Percentiles rank a stretch among this genome's conserved stretches.
Conservation (phyloP, 1,140 invertebrate species). For the Leptoteleia sp. region DNA sequence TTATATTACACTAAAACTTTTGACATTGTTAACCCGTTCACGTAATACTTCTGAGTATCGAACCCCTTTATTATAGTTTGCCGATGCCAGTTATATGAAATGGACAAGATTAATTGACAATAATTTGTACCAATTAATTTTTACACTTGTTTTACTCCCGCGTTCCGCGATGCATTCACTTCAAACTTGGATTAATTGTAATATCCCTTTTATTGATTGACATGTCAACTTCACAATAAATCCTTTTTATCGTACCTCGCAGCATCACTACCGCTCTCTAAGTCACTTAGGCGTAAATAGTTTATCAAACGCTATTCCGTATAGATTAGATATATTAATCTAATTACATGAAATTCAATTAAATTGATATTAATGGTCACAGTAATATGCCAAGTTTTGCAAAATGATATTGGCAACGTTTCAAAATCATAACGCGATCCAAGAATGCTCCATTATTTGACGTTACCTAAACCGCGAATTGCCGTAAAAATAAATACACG, state of each 20-base stretch:
- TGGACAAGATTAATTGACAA: background rate
- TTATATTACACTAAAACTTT: slow-evolving; percentile 26
- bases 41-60: slow-evolving; percentile 31
- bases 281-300: background rate
- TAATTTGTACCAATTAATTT: background rate
- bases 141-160: background rate
- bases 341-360: slow-evolving; percentile 4
- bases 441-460: too few relatives aligned
- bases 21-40: slow-evolving; percentile 23
- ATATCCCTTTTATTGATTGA: slow-evolving; percentile 1
- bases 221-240: slow-evolving; percentile 6
- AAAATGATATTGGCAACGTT: slow-evolving; percentile 14
- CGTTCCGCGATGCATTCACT: too few relatives aligned
- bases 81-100: background rate
- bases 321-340: slow-evolving; percentile 6
- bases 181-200: background rate
- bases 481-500: too few relatives aligned
- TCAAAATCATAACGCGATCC: slow-evolving; percentile 7
- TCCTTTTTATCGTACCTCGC: background rate
- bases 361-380: slow-evolving; percentile 26
- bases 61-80: slow-evolving; percentile 4
- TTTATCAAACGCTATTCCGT: slow-evolving; percentile 3
- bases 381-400: background rate
- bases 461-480: too few relatives aligned
- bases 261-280: too few relatives aligned